Percentiles rank a stretch among this genome's conserved stretches.
phyloP scores from a whole-genome alignment of 2,888 invertebrate species.

The Drosophila anomalata region DNA sequence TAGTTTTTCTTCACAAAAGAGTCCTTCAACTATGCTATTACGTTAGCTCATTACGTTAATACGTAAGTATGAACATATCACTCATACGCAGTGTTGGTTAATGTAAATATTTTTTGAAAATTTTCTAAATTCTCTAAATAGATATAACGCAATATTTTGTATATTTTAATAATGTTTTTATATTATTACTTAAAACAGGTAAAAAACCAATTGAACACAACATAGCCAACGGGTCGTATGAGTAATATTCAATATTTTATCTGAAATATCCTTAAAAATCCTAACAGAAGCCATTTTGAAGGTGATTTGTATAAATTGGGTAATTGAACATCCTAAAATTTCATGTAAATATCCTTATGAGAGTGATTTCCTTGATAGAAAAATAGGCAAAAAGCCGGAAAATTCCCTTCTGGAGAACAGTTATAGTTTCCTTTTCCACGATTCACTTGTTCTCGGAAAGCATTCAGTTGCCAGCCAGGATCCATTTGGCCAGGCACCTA shows the following conservation, averaged over 20 bases:
- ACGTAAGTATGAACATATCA: not conserved
- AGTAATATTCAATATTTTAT: not conserved
- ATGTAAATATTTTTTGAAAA: not conserved
- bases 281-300: not conserved
- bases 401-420: conserved; percentile 7
- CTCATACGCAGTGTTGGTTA: no score
- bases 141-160: not conserved
- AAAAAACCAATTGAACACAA: not conserved
- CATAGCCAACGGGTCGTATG: not conserved
- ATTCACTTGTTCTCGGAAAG: conserved; percentile 21
- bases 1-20: not conserved
- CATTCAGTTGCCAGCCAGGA: conserved; percentile 23
- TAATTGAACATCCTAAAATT: not conserved
- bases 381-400: conserved; percentile 3
- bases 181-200: not conserved
- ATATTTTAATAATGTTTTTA: not conserved
- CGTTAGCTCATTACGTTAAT: no score
- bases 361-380: not conserved
- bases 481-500: conserved; percentile 28
- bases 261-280: not conserved
- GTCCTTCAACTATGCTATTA: no score
- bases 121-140: not conserved
- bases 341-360: not conserved
- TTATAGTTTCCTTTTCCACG: conserved; percentile 31
- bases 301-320: not conserved